Percentiles rank a stretch among this genome's conserved stretches.
Conservation (phyloP, 2,797 vertebrate species). For the Alfaro cultratus region DNA sequence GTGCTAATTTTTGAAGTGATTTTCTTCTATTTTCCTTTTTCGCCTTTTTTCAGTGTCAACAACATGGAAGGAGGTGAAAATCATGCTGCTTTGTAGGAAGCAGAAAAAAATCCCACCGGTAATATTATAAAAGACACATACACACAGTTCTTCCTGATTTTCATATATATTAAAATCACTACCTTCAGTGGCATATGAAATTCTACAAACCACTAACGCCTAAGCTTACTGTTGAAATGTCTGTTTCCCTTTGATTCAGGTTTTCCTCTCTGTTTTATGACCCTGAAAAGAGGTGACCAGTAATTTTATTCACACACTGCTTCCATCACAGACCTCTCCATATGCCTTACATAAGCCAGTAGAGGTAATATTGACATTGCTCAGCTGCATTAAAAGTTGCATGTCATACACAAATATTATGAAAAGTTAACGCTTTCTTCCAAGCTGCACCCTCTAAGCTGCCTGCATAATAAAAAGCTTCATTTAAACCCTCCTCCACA, state of each 20-base stretch:
- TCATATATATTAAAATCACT: conserved; percentile 99
- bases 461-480: conserved; percentile 58
- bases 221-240: conserved; percentile 84
- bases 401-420: conserved; percentile 79
- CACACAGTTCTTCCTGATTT: conserved; percentile 93
- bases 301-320: conserved; percentile 74
- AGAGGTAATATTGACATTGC: conserved; percentile 78
- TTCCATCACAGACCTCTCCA: conserved; percentile 61
- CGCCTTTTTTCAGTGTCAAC: conserved; percentile 2
- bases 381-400: conserved; percentile 72
- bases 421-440: conserved; percentile 67
- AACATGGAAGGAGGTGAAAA: conserved; percentile 47
- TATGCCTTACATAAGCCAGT: conserved; percentile 56
- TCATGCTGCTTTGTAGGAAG: conserved; percentile 79
- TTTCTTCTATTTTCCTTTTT: conserved; percentile 1
- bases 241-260: conserved; percentile 75
- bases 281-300: conserved; percentile 76
- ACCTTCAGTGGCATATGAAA: conserved; percentile 89
- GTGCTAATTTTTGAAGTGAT: conserved; percentile 43
- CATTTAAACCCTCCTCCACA: conserved; percentile 55
- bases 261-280: conserved; percentile 71
- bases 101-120: conserved; percentile 89
- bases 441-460: conserved; percentile 32
- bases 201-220: conserved; percentile 81
- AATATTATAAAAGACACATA: conserved; percentile 88